A percentile compares a stretch with the other conserved stretches of the same genome.
Conservation (phyloP, 2,113 vertebrate species). For the Mirza zaza region DNA sequence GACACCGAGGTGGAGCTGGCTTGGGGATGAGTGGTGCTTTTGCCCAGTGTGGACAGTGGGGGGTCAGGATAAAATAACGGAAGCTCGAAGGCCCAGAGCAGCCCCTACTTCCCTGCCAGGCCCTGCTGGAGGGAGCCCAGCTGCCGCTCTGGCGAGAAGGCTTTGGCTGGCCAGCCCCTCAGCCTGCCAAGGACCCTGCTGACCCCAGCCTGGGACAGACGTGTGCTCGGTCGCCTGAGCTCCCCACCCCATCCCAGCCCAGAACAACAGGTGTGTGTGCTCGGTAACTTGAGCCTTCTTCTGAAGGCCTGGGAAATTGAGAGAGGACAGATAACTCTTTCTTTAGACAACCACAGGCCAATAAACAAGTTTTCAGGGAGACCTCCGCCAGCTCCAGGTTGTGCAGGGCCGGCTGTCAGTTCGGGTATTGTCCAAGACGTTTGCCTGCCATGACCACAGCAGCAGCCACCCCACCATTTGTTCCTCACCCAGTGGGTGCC, state of each 20-base stretch:
- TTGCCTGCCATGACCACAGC: neutral
- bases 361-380: constrained; percentile 79
- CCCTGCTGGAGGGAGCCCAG: neutral
- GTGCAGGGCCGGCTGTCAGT: constrained; percentile 35
- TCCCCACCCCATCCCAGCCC: neutral
- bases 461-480: neutral
- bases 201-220: constrained; percentile 70
- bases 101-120: neutral
- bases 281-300: constrained; percentile 68
- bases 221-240: neutral
- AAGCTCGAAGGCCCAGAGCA: neutral
- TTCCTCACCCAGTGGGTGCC: neutral
- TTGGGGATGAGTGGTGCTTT: neutral
- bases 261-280: constrained; percentile 64
- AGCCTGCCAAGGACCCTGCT: constrained; percentile 53
- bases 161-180: neutral
- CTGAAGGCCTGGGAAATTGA: constrained; percentile 58
- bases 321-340: constrained; percentile 78
- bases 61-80: neutral
- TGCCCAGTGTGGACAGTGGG: neutral
- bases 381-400: constrained; percentile 49
- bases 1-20: neutral
- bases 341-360: constrained; percentile 70
- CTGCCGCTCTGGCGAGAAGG: neutral
- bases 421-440: neutral